Conservation (phyloP, 2,888 invertebrate species). For the Metopia argyrocephala region DNA sequence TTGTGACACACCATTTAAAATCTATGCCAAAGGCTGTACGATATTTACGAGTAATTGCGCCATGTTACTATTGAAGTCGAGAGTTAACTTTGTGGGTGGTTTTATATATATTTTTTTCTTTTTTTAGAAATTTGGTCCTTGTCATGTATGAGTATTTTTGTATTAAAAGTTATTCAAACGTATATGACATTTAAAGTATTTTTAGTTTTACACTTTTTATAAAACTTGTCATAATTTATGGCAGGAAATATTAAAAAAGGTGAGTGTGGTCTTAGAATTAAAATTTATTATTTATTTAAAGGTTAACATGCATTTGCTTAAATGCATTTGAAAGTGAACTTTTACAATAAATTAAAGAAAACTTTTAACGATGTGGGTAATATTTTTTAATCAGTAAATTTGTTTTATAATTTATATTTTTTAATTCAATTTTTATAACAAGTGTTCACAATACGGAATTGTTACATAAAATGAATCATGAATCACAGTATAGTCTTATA, state of each 20-base stretch:
- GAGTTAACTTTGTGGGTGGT: not conserved
- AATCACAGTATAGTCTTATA: too few species aligned
- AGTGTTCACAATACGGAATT: too few species aligned
- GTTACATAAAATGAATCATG: too few species aligned
- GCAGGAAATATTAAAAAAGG: not conserved
- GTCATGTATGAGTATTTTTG: not conserved
- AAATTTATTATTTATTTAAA: not conserved
- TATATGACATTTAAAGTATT: not conserved
- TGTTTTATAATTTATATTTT: too few species aligned
- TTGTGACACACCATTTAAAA: not conserved
- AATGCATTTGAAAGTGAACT: too few species aligned
- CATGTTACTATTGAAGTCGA: too few species aligned
- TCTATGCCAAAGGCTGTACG: not conserved
- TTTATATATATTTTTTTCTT: too few species aligned
- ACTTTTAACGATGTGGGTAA: too few species aligned
- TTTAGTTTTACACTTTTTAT: not conserved
- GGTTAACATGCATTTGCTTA: not conserved
- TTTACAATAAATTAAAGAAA: too few species aligned
- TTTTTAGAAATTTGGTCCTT: not conserved
- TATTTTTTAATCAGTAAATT: too few species aligned
- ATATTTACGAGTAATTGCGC: too few species aligned
- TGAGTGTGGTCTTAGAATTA: not conserved
- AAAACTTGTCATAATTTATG: not conserved
- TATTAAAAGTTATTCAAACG: not conserved
- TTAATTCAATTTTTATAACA: too few species aligned